A percentile compares a stretch with the other conserved stretches of the same genome.
These are phyloP conservation scores for Drosophila putrida DNA, from an alignment of 2,888 invertebrate species.

Conservation along the genomic window DNA sequence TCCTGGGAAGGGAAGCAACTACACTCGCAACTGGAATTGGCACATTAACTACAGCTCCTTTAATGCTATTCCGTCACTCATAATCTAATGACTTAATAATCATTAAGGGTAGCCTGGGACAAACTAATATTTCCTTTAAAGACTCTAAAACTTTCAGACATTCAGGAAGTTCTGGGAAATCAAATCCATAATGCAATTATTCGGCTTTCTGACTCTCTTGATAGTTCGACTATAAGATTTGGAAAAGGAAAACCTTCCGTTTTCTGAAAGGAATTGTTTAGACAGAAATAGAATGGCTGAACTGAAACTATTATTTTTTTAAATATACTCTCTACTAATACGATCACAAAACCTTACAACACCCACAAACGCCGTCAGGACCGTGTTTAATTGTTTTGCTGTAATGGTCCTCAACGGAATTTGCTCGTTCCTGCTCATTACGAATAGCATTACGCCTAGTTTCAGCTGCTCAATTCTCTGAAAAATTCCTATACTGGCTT, in stretches of 20 bases:
- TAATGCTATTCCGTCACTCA: constrained; percentile 13
- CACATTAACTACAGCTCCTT: constrained; percentile 24
- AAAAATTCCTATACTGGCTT: not conserved
- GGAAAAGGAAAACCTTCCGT: not conserved
- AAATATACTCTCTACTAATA: no score
- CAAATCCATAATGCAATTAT: not conserved
- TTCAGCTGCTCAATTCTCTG: not conserved
- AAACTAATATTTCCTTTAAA: constrained; percentile 9
- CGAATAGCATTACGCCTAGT: not conserved
- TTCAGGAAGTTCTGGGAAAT: not conserved
- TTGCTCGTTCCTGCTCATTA: not conserved
- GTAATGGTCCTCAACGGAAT: not conserved
- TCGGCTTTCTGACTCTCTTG: not conserved
- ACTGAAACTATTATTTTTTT: not conserved
- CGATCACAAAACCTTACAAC: no score
- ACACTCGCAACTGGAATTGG: constrained; percentile 18
- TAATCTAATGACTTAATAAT: constrained; percentile 14
- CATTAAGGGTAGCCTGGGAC: constrained; percentile 12
- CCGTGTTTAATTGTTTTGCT: not conserved
- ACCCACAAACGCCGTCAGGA: not conserved
- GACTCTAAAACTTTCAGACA: not conserved
- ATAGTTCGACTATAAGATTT: constrained; percentile 4
- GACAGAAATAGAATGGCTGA: not conserved
- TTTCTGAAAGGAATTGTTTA: not conserved
- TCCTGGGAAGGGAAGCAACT: constrained; percentile 15